Percentiles rank a stretch among this genome's conserved stretches.
Conservation (phyloP, 2,113 vertebrate genomes). For the Mixornis gularis region DNA sequence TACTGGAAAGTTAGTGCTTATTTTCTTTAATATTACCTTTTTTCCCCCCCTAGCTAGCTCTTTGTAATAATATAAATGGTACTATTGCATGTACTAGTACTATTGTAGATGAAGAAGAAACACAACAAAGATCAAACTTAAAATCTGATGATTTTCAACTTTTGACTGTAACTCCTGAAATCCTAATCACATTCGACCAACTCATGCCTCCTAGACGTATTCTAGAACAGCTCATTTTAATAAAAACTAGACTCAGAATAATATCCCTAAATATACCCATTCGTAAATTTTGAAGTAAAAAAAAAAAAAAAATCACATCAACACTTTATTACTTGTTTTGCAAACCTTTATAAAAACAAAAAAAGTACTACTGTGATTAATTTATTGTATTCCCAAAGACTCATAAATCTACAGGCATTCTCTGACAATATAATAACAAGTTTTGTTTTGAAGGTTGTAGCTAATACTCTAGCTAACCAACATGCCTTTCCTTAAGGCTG, state of each 20-base stretch:
- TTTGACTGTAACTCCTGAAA: background rate
- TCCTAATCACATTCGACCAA: background rate
- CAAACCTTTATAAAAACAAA: slow-evolving; percentile 62
- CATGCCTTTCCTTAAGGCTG: background rate
- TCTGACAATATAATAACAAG: slow-evolving; percentile 51
- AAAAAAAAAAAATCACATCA: background rate
- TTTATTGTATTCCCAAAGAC: slow-evolving; percentile 62
- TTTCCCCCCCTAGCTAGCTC: background rate
- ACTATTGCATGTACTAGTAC: background rate
- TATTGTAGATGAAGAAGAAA: background rate
- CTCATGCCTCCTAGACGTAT: background rate
- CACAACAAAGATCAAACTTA: background rate
- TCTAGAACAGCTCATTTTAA: background rate
- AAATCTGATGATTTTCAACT: background rate
- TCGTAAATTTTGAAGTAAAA: background rate
- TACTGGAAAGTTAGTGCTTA: background rate
- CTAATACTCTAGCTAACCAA: slow-evolving; percentile 34
- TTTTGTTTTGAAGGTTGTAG: slow-evolving; percentile 58
- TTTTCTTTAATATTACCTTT: slow-evolving; percentile 21
- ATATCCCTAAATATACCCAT: background rate
- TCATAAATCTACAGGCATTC: slow-evolving; percentile 59
- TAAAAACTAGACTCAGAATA: background rate
- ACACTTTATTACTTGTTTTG: slow-evolving; percentile 43
- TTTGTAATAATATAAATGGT: background rate
- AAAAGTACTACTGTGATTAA: slow-evolving; percentile 63